Evolutionary conservation across 2,797 vertebrate species (phyloP).

Genomic region (Galago senegalensis): DNA sequence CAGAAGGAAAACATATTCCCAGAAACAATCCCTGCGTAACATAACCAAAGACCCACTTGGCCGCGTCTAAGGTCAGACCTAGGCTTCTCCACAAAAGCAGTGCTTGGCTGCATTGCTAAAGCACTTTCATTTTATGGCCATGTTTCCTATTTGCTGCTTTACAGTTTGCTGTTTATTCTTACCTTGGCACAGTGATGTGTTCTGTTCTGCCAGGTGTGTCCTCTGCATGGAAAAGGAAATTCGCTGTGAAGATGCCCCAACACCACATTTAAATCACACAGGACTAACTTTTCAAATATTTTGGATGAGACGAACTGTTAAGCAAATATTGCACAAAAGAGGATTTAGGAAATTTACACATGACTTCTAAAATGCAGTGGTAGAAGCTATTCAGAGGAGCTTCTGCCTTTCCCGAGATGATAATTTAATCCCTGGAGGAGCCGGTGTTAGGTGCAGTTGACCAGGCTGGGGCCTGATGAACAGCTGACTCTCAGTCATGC

Average conservation of each 20-base stretch:
- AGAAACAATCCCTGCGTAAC: neutral
- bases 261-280: slow-evolving; percentile 60
- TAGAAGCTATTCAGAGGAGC: slow-evolving; percentile 31
- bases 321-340: slow-evolving; percentile 63
- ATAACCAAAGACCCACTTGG: neutral
- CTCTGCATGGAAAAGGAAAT: slow-evolving; percentile 57
- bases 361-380: slow-evolving; percentile 47
- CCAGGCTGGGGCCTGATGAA: neutral
- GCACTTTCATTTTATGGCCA: slow-evolving; percentile 31
- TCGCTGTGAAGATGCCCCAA: slow-evolving; percentile 49
- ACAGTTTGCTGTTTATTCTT: slow-evolving; percentile 51
- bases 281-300: slow-evolving; percentile 69
- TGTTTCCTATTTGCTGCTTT: slow-evolving; percentile 62
- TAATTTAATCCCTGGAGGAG: slow-evolving; percentile 41
- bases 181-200: neutral
- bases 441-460: neutral
- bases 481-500: neutral
- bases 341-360: slow-evolving; percentile 61
- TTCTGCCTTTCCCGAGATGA: slow-evolving; percentile 28
- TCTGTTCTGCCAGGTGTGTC: slow-evolving; percentile 8
- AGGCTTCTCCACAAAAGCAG: neutral
- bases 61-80: neutral
- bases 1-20: neutral
- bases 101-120: slow-evolving; percentile 8
- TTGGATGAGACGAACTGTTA: slow-evolving; percentile 63